Conservation (phyloP, 1,140 invertebrate genomes). For the Euura lappo region DNA sequence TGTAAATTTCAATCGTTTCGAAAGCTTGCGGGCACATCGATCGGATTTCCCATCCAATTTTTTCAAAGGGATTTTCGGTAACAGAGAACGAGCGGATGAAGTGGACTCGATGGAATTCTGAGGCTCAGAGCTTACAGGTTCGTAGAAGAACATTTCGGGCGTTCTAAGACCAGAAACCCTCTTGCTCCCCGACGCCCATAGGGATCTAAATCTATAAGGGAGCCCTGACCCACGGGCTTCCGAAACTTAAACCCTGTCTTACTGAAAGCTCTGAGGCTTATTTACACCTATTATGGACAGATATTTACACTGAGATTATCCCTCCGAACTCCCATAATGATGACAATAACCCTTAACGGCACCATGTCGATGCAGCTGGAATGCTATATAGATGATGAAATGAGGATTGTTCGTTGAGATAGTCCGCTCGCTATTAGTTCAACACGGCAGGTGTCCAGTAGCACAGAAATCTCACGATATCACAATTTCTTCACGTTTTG, state of each 20-base stretch:
- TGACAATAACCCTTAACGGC: background rate
- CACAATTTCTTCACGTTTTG: no score
- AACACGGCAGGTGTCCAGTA: no score
- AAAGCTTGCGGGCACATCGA: background rate
- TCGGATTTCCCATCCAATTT: background rate
- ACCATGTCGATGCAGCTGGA: no score
- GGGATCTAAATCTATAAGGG: background rate
- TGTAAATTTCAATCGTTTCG: background rate
- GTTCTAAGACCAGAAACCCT: slow-evolving; percentile 1
- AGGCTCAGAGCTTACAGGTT: background rate
- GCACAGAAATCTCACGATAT: no score
- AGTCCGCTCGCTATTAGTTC: no score
- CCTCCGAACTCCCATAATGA: background rate
- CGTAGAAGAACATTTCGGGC: background rate
- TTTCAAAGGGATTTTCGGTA: background rate
- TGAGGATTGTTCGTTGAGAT: no score
- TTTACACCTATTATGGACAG: background rate
- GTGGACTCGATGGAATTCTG: background rate
- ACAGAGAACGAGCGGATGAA: background rate
- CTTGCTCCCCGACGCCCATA: background rate
- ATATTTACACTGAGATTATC: background rate
- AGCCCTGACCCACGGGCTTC: background rate
- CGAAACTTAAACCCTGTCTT: background rate
- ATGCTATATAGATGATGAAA: no score
- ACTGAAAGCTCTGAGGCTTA: background rate